A percentile compares a stretch with the other conserved stretches of the same genome.
phyloP scores from a whole-genome alignment of 2,888 invertebrate species.

The Apocheima hispidaria region DNA sequence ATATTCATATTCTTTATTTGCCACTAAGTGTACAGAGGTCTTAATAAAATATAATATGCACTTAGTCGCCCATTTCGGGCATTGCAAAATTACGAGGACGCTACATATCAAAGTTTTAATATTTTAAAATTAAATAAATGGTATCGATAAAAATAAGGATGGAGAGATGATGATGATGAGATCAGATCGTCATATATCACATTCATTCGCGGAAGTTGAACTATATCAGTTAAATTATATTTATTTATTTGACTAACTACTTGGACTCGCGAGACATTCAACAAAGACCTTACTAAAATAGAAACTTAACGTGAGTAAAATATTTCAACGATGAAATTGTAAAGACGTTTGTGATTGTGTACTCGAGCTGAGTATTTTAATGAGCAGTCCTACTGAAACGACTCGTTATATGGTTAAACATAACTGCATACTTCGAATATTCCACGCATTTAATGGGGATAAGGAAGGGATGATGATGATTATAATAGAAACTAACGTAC shows the following conservation, averaged over 20 bases:
- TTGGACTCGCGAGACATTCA: neutral
- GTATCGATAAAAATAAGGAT: too few species aligned
- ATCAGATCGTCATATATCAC: too few species aligned
- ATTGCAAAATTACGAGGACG: too few species aligned
- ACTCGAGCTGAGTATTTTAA: conserved; percentile 54
- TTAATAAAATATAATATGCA: too few species aligned
- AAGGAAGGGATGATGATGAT: neutral
- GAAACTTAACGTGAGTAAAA: conserved; percentile 28
- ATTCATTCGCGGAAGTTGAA: neutral
- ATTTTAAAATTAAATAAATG: too few species aligned
- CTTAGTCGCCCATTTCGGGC: too few species aligned
- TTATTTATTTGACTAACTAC: too few species aligned
- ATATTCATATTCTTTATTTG: too few species aligned
- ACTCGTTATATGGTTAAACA: conserved; percentile 35
- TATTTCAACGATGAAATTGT: conserved; percentile 41
- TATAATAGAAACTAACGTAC: neutral
- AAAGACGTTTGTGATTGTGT: conserved; percentile 45
- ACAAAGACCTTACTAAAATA: conserved; percentile 12
- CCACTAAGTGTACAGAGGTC: too few species aligned
- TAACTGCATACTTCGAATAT: conserved; percentile 30
- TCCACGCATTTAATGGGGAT: neutral
- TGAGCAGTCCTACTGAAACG: conserved; percentile 43
- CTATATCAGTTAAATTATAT: too few species aligned
- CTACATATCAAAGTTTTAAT: too few species aligned
- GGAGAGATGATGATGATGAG: too few species aligned